Evolutionary conservation across 2,888 invertebrate species (phyloP), one percentile per base, ranked within the genome.

Genomic region (Erynnis tages): DNA sequence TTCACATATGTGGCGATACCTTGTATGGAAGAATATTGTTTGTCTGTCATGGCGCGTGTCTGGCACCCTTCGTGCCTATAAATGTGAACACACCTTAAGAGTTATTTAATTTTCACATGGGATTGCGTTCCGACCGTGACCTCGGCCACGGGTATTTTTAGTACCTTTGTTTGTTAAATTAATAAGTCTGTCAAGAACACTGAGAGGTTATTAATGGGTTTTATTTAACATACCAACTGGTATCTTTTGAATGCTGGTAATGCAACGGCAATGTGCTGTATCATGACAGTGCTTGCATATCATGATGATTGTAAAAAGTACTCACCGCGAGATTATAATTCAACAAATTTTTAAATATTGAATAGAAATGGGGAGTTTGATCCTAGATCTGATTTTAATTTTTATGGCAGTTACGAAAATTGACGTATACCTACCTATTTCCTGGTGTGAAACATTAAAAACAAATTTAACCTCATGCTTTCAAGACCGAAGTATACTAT

Each of bases 131-230:
- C 55, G 55, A 29, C 59, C 61, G 30, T 58, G 59, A 61, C 58
- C 61, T 53, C 54, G 45, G 38, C 30, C 56, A 59, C 46, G 57
- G 60, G 58, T 62, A 53, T 58, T 55, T 57, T 62, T 61, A 50
- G 43, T 43, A 13, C 41, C 50, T 50, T 50, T 50, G 50, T 50
- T 50, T 50, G 50, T 43, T 35, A 50, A 50, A 50, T 50, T 50
- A 50, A 50, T 50, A 50, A 50, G 50, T 43, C 50, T 50, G 50
- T 50, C 50, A 50, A 35, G 50, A 35, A 19, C 43, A 43, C 50
- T 43, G 35, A 43, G 50, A 34, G 11, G 34, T 41, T 49, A 49
- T 49, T 49, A 49, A 49, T 49, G 25, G 49, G 16, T 34, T 49
- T 49, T 49, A 34, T 49, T 49, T 49, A 41, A 49, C 32, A 41